Evolutionary conservation across 2,888 invertebrate genomes (phyloP), one percentile per base, ranked within the genome.

Genomic region (Andrena fulva): DNA sequence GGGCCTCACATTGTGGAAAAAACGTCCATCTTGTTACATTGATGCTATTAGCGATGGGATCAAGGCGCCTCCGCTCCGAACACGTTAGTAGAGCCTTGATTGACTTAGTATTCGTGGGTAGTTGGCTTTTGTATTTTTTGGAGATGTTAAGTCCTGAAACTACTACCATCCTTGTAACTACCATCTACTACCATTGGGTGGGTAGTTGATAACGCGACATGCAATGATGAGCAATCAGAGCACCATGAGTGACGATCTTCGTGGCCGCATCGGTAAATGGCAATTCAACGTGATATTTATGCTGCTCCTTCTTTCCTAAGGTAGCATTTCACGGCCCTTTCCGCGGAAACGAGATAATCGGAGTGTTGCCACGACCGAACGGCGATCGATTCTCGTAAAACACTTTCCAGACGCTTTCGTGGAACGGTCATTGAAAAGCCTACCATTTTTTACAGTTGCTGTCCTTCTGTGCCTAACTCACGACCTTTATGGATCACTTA

Each of bases 1-100:
- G 86, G 91, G 91, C 90, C 90, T 89, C 90, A 89, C 90, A 89
- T 90, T 89, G 86, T 85, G 89, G 80, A 84, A 81, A 77, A 78
- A 69, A 67, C 64, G 78, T 68, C 67, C 75, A 67, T 74, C 84
- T 77, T 66, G 64, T 84, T 82, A 52, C 72, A 48, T 66, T 35
- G 64, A 72, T 74, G 69, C 72, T 73, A 79, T 82, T 82, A 79
- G 79, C 79, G 66, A 66, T 31, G 48, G 29, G 4, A 66, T 50
- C 66, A 27, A 66, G 4, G n/a, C 50, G 64, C 48, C 64, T 64
- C 16, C 42, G 16, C 42, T 42, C 16, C 6, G 27, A 24, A 42
- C 35, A 42, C 24, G 63, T 42, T 35, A 24, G n/a, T 24, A 42
- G 27, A 48, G 20, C 27, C 29, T 48, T 27, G 7, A 27, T 16